Evolutionary conservation across 2,113 vertebrate genomes (phyloP), one percentile per base, ranked within the genome.

Genomic region (Pipa parva): DNA sequence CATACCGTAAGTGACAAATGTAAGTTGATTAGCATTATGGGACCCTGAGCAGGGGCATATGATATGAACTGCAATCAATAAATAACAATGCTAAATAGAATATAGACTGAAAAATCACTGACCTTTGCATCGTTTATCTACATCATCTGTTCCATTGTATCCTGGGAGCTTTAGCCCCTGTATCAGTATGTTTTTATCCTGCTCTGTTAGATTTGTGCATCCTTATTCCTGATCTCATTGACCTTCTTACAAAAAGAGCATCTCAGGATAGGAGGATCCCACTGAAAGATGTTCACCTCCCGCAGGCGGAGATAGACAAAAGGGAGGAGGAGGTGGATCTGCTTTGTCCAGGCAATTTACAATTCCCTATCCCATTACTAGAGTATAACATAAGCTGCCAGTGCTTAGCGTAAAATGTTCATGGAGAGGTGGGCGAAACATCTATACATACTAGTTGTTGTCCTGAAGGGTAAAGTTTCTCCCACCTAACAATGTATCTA

Each of bases 301-400:
- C 28, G 29, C 65, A 60, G 65, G 58, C 66, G 46, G 55, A 67
- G 63, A 67, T 49, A 67, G 25, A 15, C 31, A 26, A 48, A 15
- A 24, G 24, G 58, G 39, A 52, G 55, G 31, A 57, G 24, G 49
- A 21, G 29, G 63, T 18, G 46, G 27, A 31, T 17, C 46, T 3
- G 50, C 68, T 62, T 54, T 21, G 37, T 54, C 49, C 76, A 72
- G 74, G 84, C 79, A 63, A 73, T 82, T 79, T 78, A 79, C 77
- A 68, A 74, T 76, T 49, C 67, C 69, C 76, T 42, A 72, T 79
- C 74, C 58, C 75, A 76, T 78, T 72, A 77, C 62, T 15, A 74
- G 59, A 21, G 75, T 2, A 87, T 89, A 89, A 91, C 54, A 78
- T 71, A 89, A 92, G 67, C 85, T 84, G 81, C 60, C 37, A 62